Base-by-base conservation (phyloP, 2,888 invertebrate genomes). In the Acanthopleura granulata region DNA sequence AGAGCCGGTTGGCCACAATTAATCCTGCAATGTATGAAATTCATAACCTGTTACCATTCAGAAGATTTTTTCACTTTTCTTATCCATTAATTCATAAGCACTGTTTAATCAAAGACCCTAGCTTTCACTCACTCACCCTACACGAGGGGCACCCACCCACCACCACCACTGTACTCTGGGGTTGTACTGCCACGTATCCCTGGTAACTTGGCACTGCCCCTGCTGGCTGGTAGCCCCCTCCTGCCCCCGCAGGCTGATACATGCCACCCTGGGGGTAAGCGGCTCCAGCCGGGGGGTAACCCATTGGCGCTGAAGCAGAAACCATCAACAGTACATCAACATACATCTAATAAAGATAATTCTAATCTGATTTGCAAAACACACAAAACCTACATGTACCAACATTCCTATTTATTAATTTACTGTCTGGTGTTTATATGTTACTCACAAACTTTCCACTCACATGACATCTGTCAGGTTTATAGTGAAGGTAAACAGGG, bases 101-200 rank as follows among this genome's bases (percentile, higher is more conserved):
- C 4, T n/a, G n/a, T n/a, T 9, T 40, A 3, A 40, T 40, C 40
- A 40, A 40, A 40, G 40, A 40, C 9, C 40, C 9, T 40, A 9
- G 40, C 40, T 40, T 40, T 40, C 40, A 40, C 18, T 57, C 15
- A 86, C 91, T 89, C 87, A 93, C 95, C 82, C 96, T 92, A 88
- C 97, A 97, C 0, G 95, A 95, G 0, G 97, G 97, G 90, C 97
- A 97, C 1, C 94, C 95, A 0, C 96, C 96, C 0, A 97, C 94
- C 0, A 96, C 92, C 57, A 96, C 95, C 79, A 95, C 94, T 4
- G 94, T 94, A 72, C 81, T 81, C 29, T 82, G 85, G 25, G 83
- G 86, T 30, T 83, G 84, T 70, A 76, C 72, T 15, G 69, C 71
- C 18, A 79, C 72, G 29, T 75, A 69, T 72, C 72, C 27, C 49